Base-by-base conservation (phyloP, 2,113 vertebrate species). In the Ceyx melanurus region DNA sequence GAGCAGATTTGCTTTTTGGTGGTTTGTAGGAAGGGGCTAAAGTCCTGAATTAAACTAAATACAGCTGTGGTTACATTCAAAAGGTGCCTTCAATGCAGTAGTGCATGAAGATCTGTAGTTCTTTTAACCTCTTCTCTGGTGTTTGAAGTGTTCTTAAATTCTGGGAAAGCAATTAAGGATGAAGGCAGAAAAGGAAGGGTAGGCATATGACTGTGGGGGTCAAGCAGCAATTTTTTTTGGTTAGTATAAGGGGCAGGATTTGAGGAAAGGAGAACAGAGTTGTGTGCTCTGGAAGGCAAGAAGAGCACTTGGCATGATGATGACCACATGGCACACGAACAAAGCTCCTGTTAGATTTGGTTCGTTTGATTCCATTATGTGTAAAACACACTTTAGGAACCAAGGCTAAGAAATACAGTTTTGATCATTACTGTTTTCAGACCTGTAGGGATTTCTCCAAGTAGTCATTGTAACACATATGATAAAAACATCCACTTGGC, bases 341-440 rank as follows among this genome's bases (percentile, higher is more conserved):
- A 96, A 94, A 92, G 90, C 53, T 74, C 78, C 82, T 75, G 92
- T 95, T 82, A 93, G 53, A 84, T 78, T 88, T 86, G 70, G 80
- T 93, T 96, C 10, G 65, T 93, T 88, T 92, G 80, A 94, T 81
- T 95, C 62, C 92, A 95, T 90, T 84, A 86, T 61, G 66, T 75
- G 57, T 82, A 94, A 93, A 88, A 90, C 86, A 95, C 42, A 92
- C 19, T 48, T 68, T 56, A 67, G 76, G 76, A 94, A 81, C 68
- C 68, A 53, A 51, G 61, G 60, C 82, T 92, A 92, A 92, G 88
- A 83, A 94, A 93, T 29, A 86, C 42, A 86, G n/a, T 81, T 86
- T 74, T 82, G 64, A 71, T 82, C 73, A 68, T 77, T 81, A 84
- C 45, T 72, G 76, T 90, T 96, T 94, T 94, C 70, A 88, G 81